Conservation (phyloP, 2,888 invertebrate species). For the Microctonus hyperodae region DNA sequence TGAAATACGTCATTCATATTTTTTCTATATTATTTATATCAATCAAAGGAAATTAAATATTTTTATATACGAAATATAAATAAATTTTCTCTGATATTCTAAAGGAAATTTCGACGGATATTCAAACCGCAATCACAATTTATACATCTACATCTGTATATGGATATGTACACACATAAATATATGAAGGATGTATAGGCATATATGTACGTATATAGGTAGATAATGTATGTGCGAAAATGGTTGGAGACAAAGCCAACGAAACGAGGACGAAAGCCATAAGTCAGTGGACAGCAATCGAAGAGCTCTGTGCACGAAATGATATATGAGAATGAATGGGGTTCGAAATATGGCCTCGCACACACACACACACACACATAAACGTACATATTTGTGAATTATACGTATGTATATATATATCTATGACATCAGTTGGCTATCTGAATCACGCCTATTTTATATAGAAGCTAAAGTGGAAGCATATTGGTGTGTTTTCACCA, state of each 20-base stretch:
- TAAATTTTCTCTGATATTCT: background rate
- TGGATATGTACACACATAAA: background rate
- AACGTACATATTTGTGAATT: background rate
- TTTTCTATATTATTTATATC: too few species aligned
- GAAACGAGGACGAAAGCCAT: slow-evolving; percentile 8
- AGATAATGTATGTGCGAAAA: background rate
- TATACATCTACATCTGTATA: background rate
- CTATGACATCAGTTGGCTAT: slow-evolving; percentile 20
- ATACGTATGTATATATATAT: background rate
- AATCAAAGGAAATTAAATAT: background rate
- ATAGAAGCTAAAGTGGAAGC: background rate
- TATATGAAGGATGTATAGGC: background rate
- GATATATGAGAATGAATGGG: slow-evolving; percentile 23
- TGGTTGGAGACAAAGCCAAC: slow-evolving; percentile 5
- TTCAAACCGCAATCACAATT: background rate
- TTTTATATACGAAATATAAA: background rate
- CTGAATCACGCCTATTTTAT: slow-evolving; percentile 13
- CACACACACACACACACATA: background rate
- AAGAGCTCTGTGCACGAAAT: slow-evolving; percentile 11
- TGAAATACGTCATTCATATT: too few species aligned
- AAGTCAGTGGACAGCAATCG: slow-evolving; percentile 20
- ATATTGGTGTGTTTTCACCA: slow-evolving; percentile 9
- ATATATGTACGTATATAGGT: background rate
- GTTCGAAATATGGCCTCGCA: slow-evolving; percentile 7
- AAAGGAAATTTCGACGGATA: background rate